Percentiles rank a stretch among this genome's conserved stretches.
Conservation (phyloP, 2,113 vertebrate species). For the Willisornis vidua region DNA sequence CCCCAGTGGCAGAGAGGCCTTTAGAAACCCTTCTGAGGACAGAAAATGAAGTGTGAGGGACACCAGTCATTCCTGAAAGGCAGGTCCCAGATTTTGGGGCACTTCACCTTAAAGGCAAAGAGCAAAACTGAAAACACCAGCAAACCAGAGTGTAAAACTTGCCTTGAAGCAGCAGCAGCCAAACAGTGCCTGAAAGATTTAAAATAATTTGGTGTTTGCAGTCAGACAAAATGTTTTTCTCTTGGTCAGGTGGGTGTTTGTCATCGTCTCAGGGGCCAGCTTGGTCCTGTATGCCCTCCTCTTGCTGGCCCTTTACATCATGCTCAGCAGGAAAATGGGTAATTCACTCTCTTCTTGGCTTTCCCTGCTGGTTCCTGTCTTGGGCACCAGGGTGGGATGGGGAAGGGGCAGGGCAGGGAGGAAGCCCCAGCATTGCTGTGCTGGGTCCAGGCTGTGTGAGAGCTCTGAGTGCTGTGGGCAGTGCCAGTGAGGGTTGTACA, state of each 20-base stretch:
- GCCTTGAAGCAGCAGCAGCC: not conserved
- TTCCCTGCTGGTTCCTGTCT: not conserved
- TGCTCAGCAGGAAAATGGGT: constrained; percentile 69
- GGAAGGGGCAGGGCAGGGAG: not conserved
- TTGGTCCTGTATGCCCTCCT: not conserved
- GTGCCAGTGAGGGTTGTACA: accelerated
- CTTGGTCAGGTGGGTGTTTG: constrained; percentile 20
- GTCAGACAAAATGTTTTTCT: not conserved
- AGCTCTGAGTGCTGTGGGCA: accelerated
- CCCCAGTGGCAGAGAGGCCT: accelerated
- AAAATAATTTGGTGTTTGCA: not conserved
- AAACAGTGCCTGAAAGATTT: accelerated
- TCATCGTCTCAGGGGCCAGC: not conserved
- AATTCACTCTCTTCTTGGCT: not conserved
- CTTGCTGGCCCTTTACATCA: not conserved
- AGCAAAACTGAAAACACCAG: not conserved
- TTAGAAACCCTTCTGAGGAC: not conserved
- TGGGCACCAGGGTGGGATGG: accelerated
- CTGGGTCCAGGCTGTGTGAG: not conserved
- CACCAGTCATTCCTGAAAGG: not conserved
- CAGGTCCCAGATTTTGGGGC: not conserved
- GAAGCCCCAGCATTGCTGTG: not conserved
- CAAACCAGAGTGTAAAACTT: accelerated
- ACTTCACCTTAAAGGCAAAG: accelerated
- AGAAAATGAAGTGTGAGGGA: not conserved